Percentiles rank a stretch among this genome's conserved stretches.
phyloP scores from a whole-genome alignment of 2,113 vertebrate species.

The Lycaon pictus region DNA sequence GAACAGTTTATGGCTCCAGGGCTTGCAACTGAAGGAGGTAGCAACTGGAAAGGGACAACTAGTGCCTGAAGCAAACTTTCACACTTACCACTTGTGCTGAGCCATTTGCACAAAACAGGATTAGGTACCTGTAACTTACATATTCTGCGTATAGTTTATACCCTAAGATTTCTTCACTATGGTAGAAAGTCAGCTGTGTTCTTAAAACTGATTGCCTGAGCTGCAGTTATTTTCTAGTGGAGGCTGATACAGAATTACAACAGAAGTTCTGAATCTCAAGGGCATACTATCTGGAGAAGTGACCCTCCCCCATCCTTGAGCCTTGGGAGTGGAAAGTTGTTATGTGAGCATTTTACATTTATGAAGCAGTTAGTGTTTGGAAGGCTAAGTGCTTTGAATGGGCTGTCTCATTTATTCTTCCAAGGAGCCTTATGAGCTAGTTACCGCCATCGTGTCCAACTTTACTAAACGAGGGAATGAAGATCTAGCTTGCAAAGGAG shows the following conservation, averaged over 20 bases:
- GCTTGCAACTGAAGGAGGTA: background rate
- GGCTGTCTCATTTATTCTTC: conserved; percentile 3
- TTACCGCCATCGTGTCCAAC: background rate
- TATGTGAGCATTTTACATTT: conserved; percentile 20
- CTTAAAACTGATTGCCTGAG: background rate
- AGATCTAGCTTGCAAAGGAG: background rate
- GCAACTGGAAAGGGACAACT: background rate
- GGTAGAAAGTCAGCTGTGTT: conserved; percentile 1
- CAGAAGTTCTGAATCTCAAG: conserved; percentile 46
- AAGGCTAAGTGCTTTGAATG: conserved; percentile 14
- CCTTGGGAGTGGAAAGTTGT: conserved; percentile 6
- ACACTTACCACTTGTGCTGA: conserved; percentile 29
- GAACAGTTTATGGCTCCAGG: background rate
- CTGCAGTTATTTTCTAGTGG: background rate
- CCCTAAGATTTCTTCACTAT: conserved; percentile 16
- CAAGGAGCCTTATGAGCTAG: background rate
- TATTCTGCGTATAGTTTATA: conserved; percentile 24
- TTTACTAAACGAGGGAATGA: conserved; percentile 44
- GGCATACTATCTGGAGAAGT: background rate
- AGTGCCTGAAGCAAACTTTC: background rate
- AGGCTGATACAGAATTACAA: background rate
- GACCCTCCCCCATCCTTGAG: background rate
- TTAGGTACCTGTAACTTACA: background rate
- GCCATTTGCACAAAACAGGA: conserved; percentile 1
- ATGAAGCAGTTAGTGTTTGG: conserved; percentile 30